These are phyloP conservation scores for Phoxinus phoxinus DNA, from an alignment of 2,113 vertebrate genomes.

Conservation along the genomic window DNA sequence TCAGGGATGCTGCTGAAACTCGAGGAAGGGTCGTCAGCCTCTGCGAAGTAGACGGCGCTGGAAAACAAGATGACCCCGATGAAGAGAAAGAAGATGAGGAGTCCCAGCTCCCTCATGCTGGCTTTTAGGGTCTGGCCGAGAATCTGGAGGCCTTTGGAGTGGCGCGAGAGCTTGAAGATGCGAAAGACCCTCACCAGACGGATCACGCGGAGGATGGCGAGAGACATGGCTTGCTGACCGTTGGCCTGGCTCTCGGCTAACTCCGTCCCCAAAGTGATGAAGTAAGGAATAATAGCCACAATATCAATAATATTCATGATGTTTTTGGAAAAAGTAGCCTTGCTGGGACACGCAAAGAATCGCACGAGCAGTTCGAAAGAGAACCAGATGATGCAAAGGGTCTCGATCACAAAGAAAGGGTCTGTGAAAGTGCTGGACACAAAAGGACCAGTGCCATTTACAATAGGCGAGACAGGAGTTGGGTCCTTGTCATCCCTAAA, in stretches of 20 bases:
- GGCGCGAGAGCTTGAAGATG: slow-evolving; percentile 96
- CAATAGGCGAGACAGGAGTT: slow-evolving; percentile 63
- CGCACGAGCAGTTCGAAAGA: slow-evolving; percentile 95
- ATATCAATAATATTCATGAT: slow-evolving; percentile 99
- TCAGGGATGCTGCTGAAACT: slow-evolving; percentile 97
- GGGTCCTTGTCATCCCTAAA: slow-evolving; percentile 91
- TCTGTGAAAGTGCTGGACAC: slow-evolving; percentile 82
- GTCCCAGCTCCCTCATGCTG: slow-evolving; percentile 93
- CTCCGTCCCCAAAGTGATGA: slow-evolving; percentile 96
- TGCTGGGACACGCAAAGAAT: slow-evolving; percentile 96
- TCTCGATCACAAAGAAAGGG: slow-evolving; percentile 98
- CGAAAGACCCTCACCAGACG: slow-evolving; percentile 94
- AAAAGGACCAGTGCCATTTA: slow-evolving; percentile 74
- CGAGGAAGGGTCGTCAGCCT: slow-evolving; percentile 93
- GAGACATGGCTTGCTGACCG: slow-evolving; percentile 95
- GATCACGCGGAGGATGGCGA: slow-evolving; percentile 96
- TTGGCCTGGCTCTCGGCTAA: slow-evolving; percentile 89
- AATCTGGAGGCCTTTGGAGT: slow-evolving; percentile 97
- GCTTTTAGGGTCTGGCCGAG: slow-evolving; percentile 96
- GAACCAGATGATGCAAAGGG: slow-evolving; percentile 98
- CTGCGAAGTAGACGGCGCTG: slow-evolving; percentile 96
- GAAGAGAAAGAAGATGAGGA: slow-evolving; percentile 98
- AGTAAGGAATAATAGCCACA: slow-evolving; percentile 97
- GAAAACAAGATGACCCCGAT: slow-evolving; percentile 97
- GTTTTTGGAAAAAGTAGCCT: slow-evolving; percentile 94